Conservation (phyloP, 2,113 vertebrate genomes). For the Microcebus griseorufus region DNA sequence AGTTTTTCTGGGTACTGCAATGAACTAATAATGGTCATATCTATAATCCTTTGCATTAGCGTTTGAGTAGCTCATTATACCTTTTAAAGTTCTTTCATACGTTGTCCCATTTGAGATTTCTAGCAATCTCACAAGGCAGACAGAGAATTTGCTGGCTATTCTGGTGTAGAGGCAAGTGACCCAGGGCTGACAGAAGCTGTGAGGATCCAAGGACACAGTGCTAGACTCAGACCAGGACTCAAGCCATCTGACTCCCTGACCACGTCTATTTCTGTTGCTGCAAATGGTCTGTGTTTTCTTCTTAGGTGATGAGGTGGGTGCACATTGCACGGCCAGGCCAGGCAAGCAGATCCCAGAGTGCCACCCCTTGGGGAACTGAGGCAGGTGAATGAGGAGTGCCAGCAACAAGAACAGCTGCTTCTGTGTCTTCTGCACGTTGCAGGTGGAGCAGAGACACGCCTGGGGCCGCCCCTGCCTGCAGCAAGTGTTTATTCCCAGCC, state of each 20-base stretch:
- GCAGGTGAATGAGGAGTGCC: neutral
- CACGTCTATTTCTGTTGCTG: neutral
- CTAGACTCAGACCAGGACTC: neutral
- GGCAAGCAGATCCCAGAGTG: neutral
- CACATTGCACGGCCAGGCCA: neutral
- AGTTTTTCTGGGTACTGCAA: neutral
- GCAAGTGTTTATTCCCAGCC: neutral
- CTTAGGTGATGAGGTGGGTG: accelerated
- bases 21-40: neutral
- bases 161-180: neutral
- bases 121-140: neutral
- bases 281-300: neutral
- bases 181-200: neutral
- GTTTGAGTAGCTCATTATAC: neutral
- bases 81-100: neutral
- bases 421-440: accelerated
- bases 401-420: accelerated
- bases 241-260: neutral
- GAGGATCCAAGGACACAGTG: neutral
- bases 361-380: accelerated
- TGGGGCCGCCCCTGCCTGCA: neutral
- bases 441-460: accelerated
- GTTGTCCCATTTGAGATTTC: neutral
- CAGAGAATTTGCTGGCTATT: neutral
- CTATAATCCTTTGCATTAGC: neutral